Conservation (phyloP, 2,888 invertebrate species). For the Neoitamus cyanurus region DNA sequence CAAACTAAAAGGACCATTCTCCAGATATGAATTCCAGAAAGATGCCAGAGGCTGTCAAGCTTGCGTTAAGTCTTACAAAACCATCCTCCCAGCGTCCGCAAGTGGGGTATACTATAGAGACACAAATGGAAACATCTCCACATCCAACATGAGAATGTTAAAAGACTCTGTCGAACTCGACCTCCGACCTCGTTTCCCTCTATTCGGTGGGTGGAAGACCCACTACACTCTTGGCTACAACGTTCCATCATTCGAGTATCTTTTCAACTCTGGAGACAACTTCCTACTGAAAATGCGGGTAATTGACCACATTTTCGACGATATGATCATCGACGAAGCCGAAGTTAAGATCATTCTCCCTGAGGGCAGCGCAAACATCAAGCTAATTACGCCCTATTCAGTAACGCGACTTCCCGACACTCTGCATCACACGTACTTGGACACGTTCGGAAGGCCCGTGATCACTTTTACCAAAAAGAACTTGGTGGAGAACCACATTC, state of each 20-base stretch:
- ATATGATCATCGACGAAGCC: conserved; percentile 93
- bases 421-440: conserved; percentile 92
- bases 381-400: conserved; percentile 83
- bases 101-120: conserved; percentile 95
- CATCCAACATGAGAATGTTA: conserved; percentile 88
- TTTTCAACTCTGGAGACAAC: conserved; percentile 82
- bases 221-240: conserved; percentile 97
- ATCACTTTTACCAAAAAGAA: conserved; percentile 84
- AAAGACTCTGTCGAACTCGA: conserved; percentile 96
- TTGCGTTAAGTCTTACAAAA: conserved; percentile 92
- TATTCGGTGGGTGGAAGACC: conserved; percentile 99
- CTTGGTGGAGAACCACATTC: conserved; percentile 95
- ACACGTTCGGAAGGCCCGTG: conserved; percentile 92
- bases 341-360: conserved; percentile 91
- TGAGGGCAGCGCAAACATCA: conserved; percentile 87
- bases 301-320: conserved; percentile 97
- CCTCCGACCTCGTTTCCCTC: conserved; percentile 94
- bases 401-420: conserved; percentile 80
- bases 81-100: conserved; percentile 86
- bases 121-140: conserved; percentile 99
- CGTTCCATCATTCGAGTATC: conserved; percentile 96
- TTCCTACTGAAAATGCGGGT: conserved; percentile 92
- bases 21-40: conserved; percentile 96
- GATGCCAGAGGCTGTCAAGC: conserved; percentile 89
- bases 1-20: conserved; percentile 91